Conservation (phyloP, 2,797 vertebrate species). For the Enteromius afrohamiltoni region DNA sequence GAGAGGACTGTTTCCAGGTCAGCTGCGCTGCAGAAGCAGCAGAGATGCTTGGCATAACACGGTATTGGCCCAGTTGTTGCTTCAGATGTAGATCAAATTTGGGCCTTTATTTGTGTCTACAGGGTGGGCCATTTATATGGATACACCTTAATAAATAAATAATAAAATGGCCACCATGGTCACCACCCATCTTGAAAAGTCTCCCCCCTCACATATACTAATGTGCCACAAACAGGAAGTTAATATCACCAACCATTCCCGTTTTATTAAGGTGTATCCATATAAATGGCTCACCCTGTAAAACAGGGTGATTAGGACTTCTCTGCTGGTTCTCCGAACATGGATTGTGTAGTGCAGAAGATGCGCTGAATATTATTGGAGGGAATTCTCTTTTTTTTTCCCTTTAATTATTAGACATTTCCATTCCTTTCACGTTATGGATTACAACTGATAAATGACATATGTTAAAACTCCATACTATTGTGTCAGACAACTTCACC, state of each 20-base stretch:
- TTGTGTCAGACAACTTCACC: not conserved
- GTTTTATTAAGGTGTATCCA: too few species aligned
- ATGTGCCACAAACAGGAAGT: too few species aligned
- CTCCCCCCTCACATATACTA: too few species aligned
- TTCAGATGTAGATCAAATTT: constrained; percentile 54
- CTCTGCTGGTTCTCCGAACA: constrained; percentile 13
- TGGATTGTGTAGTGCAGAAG: not conserved
- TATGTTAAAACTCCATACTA: not conserved
- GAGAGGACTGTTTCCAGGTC: constrained; percentile 58
- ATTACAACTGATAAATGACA: not conserved
- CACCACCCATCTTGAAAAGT: too few species aligned
- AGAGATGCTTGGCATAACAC: constrained; percentile 27
- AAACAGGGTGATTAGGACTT: constrained; percentile 34
- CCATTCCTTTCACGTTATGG: not conserved
- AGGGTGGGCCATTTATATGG: too few species aligned
- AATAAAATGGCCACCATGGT: too few species aligned
- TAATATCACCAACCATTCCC: too few species aligned
- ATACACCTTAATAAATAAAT: too few species aligned
- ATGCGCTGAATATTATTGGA: not conserved
- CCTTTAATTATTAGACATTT: not conserved
- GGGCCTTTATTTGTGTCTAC: constrained; percentile 7
- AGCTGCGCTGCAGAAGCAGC: constrained; percentile 31
- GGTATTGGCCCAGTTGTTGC: constrained; percentile 46
- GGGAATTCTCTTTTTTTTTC: not conserved
- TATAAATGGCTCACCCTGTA: not conserved